These are phyloP conservation scores for Drosophila tripunctata DNA, from an alignment of 2,888 invertebrate genomes.

Conservation along the genomic window DNA sequence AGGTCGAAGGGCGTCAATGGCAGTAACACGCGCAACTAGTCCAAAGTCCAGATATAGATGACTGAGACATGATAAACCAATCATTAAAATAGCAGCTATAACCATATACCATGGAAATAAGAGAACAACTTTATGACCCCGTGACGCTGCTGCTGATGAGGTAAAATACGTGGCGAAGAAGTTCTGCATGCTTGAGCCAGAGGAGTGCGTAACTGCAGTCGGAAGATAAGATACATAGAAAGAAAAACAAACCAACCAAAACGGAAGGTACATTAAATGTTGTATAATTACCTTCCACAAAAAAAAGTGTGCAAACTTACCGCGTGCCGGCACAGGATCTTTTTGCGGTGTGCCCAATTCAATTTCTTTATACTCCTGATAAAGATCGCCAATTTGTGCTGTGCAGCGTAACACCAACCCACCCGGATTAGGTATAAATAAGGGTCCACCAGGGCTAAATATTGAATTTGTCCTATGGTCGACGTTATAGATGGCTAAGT, in stretches of 20 bases:
- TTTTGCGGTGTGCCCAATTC: conserved; percentile 89
- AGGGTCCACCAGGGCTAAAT: conserved; percentile 69
- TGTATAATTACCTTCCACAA: conserved; percentile 54
- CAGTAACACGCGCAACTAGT: conserved; percentile 30
- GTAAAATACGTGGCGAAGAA: conserved; percentile 81
- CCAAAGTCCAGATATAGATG: conserved; percentile 27
- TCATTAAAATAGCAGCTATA: conserved; percentile 37
- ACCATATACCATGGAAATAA: conserved; percentile 47
- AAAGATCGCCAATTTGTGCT: conserved; percentile 89
- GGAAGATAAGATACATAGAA: conserved; percentile 11
- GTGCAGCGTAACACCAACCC: conserved; percentile 89
- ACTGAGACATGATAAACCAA: conserved; percentile 28
- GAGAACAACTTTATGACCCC: conserved; percentile 34
- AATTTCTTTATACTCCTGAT: conserved; percentile 88
- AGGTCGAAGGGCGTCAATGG: conserved; percentile 23
- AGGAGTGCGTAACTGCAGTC: conserved; percentile 81
- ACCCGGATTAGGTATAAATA: conserved; percentile 83
- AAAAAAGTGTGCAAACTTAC: conserved; percentile 84
- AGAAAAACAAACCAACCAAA: conserved; percentile 33
- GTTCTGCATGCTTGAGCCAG: conserved; percentile 80
- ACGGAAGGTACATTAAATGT: conserved; percentile 55
- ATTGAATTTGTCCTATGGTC: conserved; percentile 72
- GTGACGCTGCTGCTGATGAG: conserved; percentile 66
- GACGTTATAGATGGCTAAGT: conserved; percentile 63
- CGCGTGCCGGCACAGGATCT: conserved; percentile 92